Base-by-base conservation (phyloP, 1,140 invertebrate genomes). In the Batillaria attramentaria region DNA sequence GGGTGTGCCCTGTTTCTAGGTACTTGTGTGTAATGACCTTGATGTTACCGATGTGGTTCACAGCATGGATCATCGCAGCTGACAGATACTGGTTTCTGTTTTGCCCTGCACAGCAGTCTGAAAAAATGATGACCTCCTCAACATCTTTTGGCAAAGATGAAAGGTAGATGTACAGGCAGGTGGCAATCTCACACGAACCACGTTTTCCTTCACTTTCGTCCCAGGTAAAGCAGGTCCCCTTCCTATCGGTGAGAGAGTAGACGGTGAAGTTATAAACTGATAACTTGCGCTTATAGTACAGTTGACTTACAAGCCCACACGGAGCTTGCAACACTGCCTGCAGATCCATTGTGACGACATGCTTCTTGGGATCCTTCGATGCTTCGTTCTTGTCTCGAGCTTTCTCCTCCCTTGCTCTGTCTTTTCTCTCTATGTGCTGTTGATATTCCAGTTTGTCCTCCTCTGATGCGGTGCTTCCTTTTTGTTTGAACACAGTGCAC, bases 21-120 rank as follows among this genome's bases (percentile, higher is more conserved):
- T 81, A 87, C 65, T 86, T 88, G 42, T 89, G 88, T 28, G n/a
- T n/a, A 37, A n/a, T 74, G 62, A 16, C 37, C 0, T 43, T 20
- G 2, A 43, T 43, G 41, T 54, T 74, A 1, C 33, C 33, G 31
- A 74, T 57, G 43, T 42, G 24, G n/a, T 74, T 57, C 0, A 57
- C 72, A 0, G 43, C 8, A 35, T 74, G 37, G 0, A 74, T 74
- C 54, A 74, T 16, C 20, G 72, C 72, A 18, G 72, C 54, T 3
- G 43, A 28, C 24, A 74, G 28, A 24, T 54, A n/a, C 37, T 57
- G 43, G 28, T 74, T 74, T 8, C 72, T 42, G 6, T 85, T 80
- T 75, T 88, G 85, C 4, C 86, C 85, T 60, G 82, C 85, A 72
- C 85, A 88, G 77, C 85, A 87, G 66, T 89, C 88, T 24, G 84